These are phyloP conservation scores for Platycheirus albimanus DNA, from an alignment of 2,888 invertebrate species.

Conservation along the genomic window DNA sequence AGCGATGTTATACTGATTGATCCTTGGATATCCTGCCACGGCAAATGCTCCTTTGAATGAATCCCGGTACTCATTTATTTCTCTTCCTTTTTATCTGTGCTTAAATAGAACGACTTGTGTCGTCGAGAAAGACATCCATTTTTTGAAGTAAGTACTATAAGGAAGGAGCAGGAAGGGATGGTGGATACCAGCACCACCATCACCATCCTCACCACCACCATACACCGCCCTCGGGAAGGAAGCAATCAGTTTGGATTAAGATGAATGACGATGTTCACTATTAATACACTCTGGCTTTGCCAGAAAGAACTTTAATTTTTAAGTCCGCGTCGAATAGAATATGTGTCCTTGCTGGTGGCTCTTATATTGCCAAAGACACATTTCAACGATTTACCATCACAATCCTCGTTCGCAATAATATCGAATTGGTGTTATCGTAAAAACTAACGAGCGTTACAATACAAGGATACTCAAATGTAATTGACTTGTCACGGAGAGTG, in stretches of 20 bases:
- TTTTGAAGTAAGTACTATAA: conserved; percentile 2
- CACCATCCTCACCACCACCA: conserved; percentile 3
- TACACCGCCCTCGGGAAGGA: conserved; percentile 34
- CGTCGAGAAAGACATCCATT: conserved; percentile 44
- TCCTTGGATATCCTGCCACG: conserved; percentile 56
- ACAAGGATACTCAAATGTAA: conserved; percentile 48
- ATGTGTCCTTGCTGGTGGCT: conserved; percentile 16
- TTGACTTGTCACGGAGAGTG: conserved; percentile 57
- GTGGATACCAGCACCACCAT: background rate
- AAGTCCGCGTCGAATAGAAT: conserved; percentile 40
- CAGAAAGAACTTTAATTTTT: conserved; percentile 60
- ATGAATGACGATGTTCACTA: conserved; percentile 64
- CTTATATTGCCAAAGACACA: background rate
- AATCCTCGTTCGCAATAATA: too few species aligned
- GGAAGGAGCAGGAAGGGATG: too few species aligned
- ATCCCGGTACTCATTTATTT: conserved; percentile 40
- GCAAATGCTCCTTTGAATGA: conserved; percentile 56
- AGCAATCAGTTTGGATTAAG: conserved; percentile 74
- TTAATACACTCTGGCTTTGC: conserved; percentile 11
- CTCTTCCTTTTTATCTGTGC: conserved; percentile 33
- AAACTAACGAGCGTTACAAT: conserved; percentile 64
- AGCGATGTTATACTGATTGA: conserved; percentile 65
- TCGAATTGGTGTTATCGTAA: conserved; percentile 69
- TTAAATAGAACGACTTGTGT: conserved; percentile 60
- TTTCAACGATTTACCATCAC: conserved; percentile 24